phyloP scores from a whole-genome alignment of 2,888 invertebrate species.

The Uloborus plumipes region DNA sequence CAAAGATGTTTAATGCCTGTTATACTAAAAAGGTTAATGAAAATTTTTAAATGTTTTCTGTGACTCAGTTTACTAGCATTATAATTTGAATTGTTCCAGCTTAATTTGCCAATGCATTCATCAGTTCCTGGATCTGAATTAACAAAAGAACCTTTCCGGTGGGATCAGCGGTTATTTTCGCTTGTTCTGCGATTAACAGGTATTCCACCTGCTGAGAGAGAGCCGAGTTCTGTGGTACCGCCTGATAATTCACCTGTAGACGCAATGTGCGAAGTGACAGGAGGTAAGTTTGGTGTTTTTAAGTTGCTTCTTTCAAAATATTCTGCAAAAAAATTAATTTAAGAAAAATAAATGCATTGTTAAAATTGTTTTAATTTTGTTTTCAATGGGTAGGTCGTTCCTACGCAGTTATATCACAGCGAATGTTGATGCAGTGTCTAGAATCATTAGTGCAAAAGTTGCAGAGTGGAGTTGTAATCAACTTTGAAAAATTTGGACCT shows the following conservation, averaged over 20 bases:
- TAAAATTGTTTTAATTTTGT: background rate
- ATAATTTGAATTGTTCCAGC: constrained; percentile 74
- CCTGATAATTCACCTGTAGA: constrained; percentile 95
- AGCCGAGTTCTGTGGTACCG: constrained; percentile 85
- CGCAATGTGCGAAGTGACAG: constrained; percentile 98
- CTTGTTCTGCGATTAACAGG: constrained; percentile 92
- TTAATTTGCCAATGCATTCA: constrained; percentile 91
- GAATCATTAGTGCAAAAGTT: constrained; percentile 97
- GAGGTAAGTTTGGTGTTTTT: constrained; percentile 77
- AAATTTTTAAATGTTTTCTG: no score
- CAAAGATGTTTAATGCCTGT: background rate
- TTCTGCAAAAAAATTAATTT: background rate
- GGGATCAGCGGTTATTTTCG: constrained; percentile 98
- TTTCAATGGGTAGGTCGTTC: constrained; percentile 80
- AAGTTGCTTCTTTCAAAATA: background rate
- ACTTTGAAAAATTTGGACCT: constrained; percentile 95
- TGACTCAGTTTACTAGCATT: background rate
- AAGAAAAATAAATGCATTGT: background rate
- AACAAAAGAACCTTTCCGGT: constrained; percentile 98
- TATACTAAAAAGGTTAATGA: background rate
- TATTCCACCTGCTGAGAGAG: constrained; percentile 81
- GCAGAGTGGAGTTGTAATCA: constrained; percentile 96
- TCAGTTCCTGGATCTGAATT: constrained; percentile 96
- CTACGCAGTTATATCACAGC: constrained; percentile 93
- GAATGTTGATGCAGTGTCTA: constrained; percentile 95